Base-by-base conservation (phyloP, 2,888 invertebrate genomes). In the Hetaerina titia region DNA sequence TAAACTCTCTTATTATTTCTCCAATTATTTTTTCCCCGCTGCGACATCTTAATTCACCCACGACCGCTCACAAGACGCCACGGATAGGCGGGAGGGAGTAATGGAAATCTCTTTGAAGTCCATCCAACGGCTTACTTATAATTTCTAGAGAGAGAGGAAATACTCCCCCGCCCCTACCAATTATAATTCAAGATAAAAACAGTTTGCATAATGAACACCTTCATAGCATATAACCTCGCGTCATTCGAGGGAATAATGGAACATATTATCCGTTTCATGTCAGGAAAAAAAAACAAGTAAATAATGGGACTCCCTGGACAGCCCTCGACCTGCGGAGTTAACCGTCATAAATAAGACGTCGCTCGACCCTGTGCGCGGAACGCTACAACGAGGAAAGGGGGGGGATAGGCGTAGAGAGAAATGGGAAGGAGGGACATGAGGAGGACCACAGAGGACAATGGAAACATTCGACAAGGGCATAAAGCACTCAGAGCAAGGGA, bases 151-250 rank as follows among this genome's bases (percentile, higher is more conserved):
- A 81, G 13, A 22, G 22, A 81, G 31, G 31, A 81, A 81, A 81
- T 31, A 8, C 25, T 22, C 1, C 81, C 1, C 81, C n/a, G 25
- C 31, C 81, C 69, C 60, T 60, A 15, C 45, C 17, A 60, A 60
- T 60, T 60, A 60, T 60, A 17, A 17, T 60, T 60, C 60, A 60
- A 15, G 60, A 60, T 60, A 60, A 60, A 81, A 81, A 81, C 81
- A 31, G 81, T 81, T 81, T 81, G 81, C 81, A 81, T 81, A 81
- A 81, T 81, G 81, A 81, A 81, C 81, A 81, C 81, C 81, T 81
- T 81, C 81, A 81, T 25, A 31, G 25, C 81, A 22, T 31, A 81
- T 81, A 31, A 81, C 81, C 81, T 15, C 81, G 81, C 19, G 81
- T 31, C 22, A 31, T 13, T 31, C 81, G 81, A 15, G 31, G 31